Base-by-base conservation (phyloP, 2,888 invertebrate species). In the Chrysopilus asiliformis region DNA sequence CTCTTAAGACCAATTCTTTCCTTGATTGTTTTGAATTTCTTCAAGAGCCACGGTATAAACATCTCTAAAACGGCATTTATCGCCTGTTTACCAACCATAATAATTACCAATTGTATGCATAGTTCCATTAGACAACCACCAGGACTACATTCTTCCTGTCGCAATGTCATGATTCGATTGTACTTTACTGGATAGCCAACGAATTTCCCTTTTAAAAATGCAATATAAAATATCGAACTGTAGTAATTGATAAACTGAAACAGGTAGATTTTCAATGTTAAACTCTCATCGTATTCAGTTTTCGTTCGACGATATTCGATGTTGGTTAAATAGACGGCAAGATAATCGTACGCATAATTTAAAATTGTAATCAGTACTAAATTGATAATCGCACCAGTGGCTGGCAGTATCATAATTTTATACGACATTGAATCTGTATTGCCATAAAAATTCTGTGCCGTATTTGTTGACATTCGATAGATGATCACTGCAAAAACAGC, bases 241-340 rank as follows among this genome's bases (percentile, higher is more conserved):
- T 89, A 90, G 59, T 81, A 87, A 64, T 90, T 90, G 48, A 89
- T 79, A 60, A 89, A 89, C 64, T 89, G 85, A 46, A 89, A 79
- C 45, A 85, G 63, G 60, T 86, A 89, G 53, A 87, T 79, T 64
- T 90, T 90, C 46, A 89, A 64, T 3, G 87, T 83, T 36, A 86
- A 68, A 53, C 83, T 83, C 53, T 86, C 84, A 48, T 89, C 87
- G 55, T 82, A 87, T 60, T 87, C 83, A 4, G 79, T 78, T 64
- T 87, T 84, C 1, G 87, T 87, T 45, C 84, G 67, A 49, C 77
- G 74, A 48, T 77, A 67, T 62, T 84, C 79, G 65, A 77, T 66
- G 58, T 84, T 79, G 6, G 82, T 83, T 42, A 83, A 64, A 52
- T 67, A 70, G 24, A 72, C 67, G 0, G 82, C 83, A 42, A 79